Evolutionary conservation across 2,113 vertebrate species (phyloP).

Genomic region (Corynorhinus townsendii): DNA sequence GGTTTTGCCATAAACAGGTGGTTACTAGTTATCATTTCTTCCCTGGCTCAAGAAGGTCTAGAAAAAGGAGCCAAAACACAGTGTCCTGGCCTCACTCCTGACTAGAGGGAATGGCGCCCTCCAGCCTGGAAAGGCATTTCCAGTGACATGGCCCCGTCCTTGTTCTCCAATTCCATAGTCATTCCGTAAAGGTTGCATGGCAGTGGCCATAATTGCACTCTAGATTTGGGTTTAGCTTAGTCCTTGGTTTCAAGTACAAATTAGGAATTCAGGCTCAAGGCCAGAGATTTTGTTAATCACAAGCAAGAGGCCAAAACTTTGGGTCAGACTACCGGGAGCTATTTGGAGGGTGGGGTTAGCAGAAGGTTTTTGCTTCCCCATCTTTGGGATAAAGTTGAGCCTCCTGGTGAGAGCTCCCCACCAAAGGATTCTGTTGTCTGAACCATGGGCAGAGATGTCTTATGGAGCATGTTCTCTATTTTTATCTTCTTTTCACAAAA

Average conservation of each 20-base stretch:
- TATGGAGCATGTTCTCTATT: neutral
- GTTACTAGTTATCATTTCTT: neutral
- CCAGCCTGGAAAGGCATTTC: neutral
- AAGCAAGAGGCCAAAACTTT: neutral
- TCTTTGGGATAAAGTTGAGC: neutral
- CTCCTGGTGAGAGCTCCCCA: neutral
- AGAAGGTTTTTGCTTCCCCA: neutral
- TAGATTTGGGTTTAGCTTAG: neutral
- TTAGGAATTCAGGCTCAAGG: slow-evolving; percentile 39
- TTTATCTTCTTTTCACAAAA: neutral
- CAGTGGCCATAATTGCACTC: neutral
- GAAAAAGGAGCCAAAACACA: neutral
- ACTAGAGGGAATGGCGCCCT: neutral
- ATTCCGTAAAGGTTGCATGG: neutral
- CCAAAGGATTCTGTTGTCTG: neutral
- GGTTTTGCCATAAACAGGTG: neutral
- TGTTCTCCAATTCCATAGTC: rapidly evolving
- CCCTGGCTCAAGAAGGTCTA: neutral
- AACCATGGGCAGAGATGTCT: neutral
- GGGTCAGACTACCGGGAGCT: neutral
- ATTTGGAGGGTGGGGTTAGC: neutral
- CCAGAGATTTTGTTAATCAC: slow-evolving; percentile 40
- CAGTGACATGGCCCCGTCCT: neutral
- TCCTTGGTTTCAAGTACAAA: slow-evolving; percentile 21
- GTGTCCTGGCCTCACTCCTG: neutral